Conservation (phyloP, 2,797 vertebrate species). For the Acipenser transmontanus region DNA sequence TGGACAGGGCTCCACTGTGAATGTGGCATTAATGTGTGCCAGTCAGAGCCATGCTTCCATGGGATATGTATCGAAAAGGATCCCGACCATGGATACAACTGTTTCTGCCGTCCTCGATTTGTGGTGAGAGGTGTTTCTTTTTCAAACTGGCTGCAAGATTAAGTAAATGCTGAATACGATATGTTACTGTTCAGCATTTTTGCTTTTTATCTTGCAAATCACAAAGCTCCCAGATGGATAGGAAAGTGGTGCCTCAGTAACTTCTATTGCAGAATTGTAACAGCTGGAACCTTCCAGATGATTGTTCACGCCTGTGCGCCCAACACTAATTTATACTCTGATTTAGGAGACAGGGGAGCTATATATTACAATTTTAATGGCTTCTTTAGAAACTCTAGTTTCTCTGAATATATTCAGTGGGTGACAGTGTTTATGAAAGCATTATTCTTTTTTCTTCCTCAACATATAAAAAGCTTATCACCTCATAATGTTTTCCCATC, state of each 20-base stretch:
- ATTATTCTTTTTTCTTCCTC: neutral
- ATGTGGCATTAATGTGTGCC: conserved; percentile 73
- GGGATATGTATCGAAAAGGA: conserved; percentile 72
- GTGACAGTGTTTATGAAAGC: conserved; percentile 1
- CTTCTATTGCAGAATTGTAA: neutral
- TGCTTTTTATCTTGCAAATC: conserved; percentile 3
- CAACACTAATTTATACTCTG: conserved; percentile 27
- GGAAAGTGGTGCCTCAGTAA: conserved; percentile 8
- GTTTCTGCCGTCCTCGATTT: conserved; percentile 77
- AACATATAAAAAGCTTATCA: no score
- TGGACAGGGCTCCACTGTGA: conserved; percentile 75
- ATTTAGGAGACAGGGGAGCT: neutral
- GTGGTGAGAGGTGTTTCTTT: conserved; percentile 57
- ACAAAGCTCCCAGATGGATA: neutral
- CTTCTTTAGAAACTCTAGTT: neutral
- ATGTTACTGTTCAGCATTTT: conserved; percentile 21
- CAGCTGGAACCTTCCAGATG: conserved; percentile 14
- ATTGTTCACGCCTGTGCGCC: conserved; percentile 18
- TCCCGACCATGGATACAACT: conserved; percentile 68
- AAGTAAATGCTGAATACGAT: conserved; percentile 14
- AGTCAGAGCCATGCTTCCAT: conserved; percentile 67
- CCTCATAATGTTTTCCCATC: no score
- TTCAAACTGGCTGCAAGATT: neutral
- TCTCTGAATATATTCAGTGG: neutral
- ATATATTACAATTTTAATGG: conserved; percentile 18